These are phyloP conservation scores for Acromyrmex echinatior DNA, from an alignment of 1,140 invertebrate species.

Conservation along the genomic window DNA sequence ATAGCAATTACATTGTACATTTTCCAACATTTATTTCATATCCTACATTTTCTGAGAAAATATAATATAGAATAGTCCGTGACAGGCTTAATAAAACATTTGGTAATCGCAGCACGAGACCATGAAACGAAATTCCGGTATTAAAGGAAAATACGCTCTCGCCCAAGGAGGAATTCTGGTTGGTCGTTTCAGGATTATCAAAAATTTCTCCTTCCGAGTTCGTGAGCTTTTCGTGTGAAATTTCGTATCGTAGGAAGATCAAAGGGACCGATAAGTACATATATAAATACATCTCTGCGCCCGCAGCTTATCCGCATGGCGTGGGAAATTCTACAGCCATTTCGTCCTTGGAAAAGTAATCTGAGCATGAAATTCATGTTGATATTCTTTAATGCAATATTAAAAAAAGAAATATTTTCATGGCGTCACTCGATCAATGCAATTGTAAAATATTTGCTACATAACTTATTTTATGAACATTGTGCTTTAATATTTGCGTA, in stretches of 20 bases:
- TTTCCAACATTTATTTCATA: slow-evolving; percentile 8
- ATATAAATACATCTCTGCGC: not conserved
- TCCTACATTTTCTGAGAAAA: not conserved
- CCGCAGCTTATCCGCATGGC: not conserved
- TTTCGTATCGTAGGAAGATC: slow-evolving; percentile 19
- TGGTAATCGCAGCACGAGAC: slow-evolving; percentile 19
- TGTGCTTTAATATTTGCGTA: not conserved
- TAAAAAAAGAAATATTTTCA: not conserved
- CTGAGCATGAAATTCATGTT: not conserved
- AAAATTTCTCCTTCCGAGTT: slow-evolving; percentile 9
- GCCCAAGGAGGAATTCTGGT: not conserved
- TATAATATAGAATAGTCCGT: slow-evolving; percentile 40
- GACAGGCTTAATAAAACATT: slow-evolving; percentile 49
- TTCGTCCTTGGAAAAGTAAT: slow-evolving; percentile 10
- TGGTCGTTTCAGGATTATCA: slow-evolving; percentile 7
- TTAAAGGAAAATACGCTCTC: slow-evolving; percentile 38
- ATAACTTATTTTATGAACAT: not conserved
- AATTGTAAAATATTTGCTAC: not conserved
- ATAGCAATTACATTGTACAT: not conserved
- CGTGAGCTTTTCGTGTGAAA: not conserved
- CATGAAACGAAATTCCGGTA: slow-evolving; percentile 33
- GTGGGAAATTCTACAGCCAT: not conserved
- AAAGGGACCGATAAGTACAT: slow-evolving; percentile 6
- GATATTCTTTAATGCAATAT: not conserved
- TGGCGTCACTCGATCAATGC: not conserved